Base-by-base conservation (phyloP, 2,113 vertebrate species). In the Peromyscus californicus region DNA sequence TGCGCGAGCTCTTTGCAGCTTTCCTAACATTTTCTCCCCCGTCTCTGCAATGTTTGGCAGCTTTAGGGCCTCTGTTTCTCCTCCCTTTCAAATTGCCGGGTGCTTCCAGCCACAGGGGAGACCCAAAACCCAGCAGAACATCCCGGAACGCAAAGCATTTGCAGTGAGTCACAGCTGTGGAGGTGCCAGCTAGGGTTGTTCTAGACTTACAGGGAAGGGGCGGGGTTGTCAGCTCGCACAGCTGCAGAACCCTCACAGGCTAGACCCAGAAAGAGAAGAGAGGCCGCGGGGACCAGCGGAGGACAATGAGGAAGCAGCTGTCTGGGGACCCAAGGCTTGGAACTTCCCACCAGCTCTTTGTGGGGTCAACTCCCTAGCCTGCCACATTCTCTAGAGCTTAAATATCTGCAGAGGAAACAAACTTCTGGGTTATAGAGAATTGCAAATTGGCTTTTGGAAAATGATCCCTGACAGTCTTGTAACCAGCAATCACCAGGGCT, bases 111-210 rank as follows among this genome's bases (percentile, higher is more conserved):
- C 97, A 91, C 97, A 69, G 80, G 78, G 83, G 96, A 98, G 97
- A 90, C 94, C 95, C 97, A 13, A 91, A 94, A 65, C 89, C 85
- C 88, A 48, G 85, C 39, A 39, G 94, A 96, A 74, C 89, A 95
- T 96, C 86, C 94, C 21, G 96, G 97, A 98, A 98, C 97, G 96
- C 86, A 61, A 94, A 97, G 83, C 93, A 97, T 96, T 83, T 89
- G 89, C 95, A 21, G 6, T 95, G 96, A 97, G 89, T 97, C 97
- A 96, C 98, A 98, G 97, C 94, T 96, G 97, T 86, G 11, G 91
- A 87, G 61, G 61, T 95, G 96, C 95, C 97, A 83, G 84, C 33
- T 0, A 59, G 91, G 72, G 83, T 63, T 72, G 83, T 42, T 96
- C 12, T 78, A 79, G 93, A 48, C 91, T 39, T 9, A 36, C 36